Base-by-base conservation (phyloP, 2,888 invertebrate species). In the Cerceris rybyensis region DNA sequence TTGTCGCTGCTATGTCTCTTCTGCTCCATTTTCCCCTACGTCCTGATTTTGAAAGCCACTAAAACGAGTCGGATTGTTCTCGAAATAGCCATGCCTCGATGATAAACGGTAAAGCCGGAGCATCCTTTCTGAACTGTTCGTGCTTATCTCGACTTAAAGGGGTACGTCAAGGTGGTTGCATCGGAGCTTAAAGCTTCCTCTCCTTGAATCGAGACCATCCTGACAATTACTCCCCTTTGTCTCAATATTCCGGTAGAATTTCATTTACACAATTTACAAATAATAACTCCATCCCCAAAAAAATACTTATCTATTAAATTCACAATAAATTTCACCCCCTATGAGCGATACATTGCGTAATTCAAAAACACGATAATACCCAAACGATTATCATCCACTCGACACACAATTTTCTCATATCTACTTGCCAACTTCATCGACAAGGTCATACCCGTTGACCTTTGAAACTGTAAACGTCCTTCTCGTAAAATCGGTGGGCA, bases 121-220 rank as follows among this genome's bases (percentile, higher is more conserved):
- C 73, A 60, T 59, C 66, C 81, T 81, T 70, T 70, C 66, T 54
- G 39, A 58, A 63, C 49, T 42, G 58, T n/a, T 70, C 68, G 28
- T 59, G 72, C 70, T 83, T 82, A 80, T 78, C 79, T 75, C 63
- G 46, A 66, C 61, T 82, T 83, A 80, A 83, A 78, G 72, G 66
- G 64, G 71, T 70, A 70, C 79, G 59, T 52, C 70, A 58, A 8
- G 57, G 16, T n/a, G 13, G 54, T 57, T 57, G 70, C 63, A 71
- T 78, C 71, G 76, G 58, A 49, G 68, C 68, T 78, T 72, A 66
- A 69, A 78, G 65, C 55, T 59, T 63, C 63, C 14, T 7, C 5
- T n/a, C n/a, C 52, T 8, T 52, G 9, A 5, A 46, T 46, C 46
- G 9, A 11, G 9, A 6, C 46, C 1, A 9, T 9, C 9, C 14